A percentile compares a stretch with the other conserved stretches of the same genome.
Evolutionary conservation across 2,113 vertebrate genomes (phyloP).

Genomic region (Muntiacus muntjak): DNA sequence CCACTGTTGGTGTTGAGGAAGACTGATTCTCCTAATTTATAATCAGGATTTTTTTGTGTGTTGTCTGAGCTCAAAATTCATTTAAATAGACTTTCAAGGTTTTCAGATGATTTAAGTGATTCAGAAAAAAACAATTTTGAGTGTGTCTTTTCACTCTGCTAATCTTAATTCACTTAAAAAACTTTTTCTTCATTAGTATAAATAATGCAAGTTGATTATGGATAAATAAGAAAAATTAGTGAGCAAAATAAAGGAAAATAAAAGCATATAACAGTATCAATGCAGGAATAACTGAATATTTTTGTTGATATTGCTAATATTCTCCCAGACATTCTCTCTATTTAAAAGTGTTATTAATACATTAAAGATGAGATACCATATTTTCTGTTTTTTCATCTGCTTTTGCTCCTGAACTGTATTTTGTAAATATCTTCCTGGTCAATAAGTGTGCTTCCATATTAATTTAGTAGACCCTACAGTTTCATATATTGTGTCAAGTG

Average conservation of each 20-base stretch:
- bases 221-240: background rate
- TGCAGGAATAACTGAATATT: background rate
- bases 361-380: background rate
- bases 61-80: background rate
- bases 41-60: background rate
- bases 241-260: background rate
- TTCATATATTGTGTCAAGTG: background rate
- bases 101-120: background rate
- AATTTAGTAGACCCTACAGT: background rate
- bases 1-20: background rate
- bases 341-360: background rate
- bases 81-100: background rate
- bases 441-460: background rate
- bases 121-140: background rate
- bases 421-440: background rate
- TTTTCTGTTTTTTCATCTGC: background rate
- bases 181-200: background rate
- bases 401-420: background rate
- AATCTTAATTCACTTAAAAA: background rate
- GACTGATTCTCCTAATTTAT: background rate
- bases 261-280: background rate
- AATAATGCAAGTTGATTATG: background rate
- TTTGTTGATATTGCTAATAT: background rate
- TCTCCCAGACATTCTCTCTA: background rate
- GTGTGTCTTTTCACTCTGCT: background rate